Evolutionary conservation across 2,113 vertebrate genomes (phyloP).

Genomic region (Tachycineta bicolor): DNA sequence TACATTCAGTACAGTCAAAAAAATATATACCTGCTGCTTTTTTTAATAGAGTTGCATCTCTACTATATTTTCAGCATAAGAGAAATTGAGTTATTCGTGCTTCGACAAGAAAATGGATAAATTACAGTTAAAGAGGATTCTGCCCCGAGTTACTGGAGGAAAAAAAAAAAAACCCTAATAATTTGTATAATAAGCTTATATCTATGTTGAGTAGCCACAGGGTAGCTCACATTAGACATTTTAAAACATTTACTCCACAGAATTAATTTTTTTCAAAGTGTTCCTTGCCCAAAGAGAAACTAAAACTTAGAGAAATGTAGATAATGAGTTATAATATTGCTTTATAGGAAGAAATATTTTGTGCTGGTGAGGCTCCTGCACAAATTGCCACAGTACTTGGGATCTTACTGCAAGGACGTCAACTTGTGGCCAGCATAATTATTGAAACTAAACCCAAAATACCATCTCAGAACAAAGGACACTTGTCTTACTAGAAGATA

Average conservation of each 20-base stretch:
- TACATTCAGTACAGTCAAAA: background rate
- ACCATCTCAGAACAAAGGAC: background rate
- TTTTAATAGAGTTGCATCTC: background rate
- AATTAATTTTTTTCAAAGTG: background rate
- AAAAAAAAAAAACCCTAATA: background rate
- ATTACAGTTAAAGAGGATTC: constrained; percentile 1
- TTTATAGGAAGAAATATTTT: background rate
- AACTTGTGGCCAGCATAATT: background rate
- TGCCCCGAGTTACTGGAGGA: background rate
- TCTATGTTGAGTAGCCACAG: background rate
- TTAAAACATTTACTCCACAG: background rate
- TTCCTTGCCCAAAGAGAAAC: background rate
- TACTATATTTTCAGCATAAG: background rate
- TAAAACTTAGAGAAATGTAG: background rate
- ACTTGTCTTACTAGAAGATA: background rate
- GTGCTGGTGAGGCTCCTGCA: background rate
- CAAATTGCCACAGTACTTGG: background rate
- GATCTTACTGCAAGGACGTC: background rate
- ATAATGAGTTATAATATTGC: background rate
- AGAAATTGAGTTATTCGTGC: background rate
- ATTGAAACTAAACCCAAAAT: background rate
- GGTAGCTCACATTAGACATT: background rate
- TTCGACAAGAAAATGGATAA: background rate
- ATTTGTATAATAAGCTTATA: background rate
- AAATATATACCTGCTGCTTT: background rate